Base-by-base conservation (phyloP, 2,888 invertebrate genomes). In the Epinotia ramella region DNA sequence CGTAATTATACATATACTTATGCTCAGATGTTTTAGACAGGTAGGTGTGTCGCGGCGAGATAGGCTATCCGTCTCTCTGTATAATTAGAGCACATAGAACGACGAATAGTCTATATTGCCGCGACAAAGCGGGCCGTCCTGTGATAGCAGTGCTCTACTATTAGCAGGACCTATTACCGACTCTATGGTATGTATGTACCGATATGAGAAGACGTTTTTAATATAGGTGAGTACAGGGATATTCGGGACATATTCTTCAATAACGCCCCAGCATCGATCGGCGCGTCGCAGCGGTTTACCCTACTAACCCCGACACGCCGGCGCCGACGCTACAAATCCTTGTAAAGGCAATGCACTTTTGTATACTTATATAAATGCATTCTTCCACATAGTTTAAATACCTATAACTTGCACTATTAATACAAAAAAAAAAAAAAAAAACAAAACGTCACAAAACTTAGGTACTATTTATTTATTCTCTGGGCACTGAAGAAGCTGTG, bases 261-360 rank as follows among this genome's bases (percentile, higher is more conserved):
- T 70, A 49, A 49, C 59, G 60, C 49, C 64, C 49, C 59, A 83
- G 76, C 89, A 91, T 90, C 82, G 91, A 91, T 89, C 88, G 81
- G 79, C 71, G 77, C 73, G 80, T 79, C 77, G 72, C 83, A 80
- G 82, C 84, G 85, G 83, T 84, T 85, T 90, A 90, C 90, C 89
- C 90, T 84, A 90, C 85, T 91, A 88, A 90, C 91, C 90, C 87
- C 89, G 89, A 73, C 87, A 64, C 74, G 74, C 76, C 73, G 88
- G 87, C 88, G 88, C 87, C 33, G 20, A n/a, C 28, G 44, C 67
- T 62, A 76, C 63, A 72, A 67, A 72, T 67, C 76, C 72, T 67
- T 76, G 28, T 67, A 46, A 67, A 71, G 56, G 62, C 75, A 62
- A 24, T 28, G 59, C 24, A 28, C 57, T 72, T 64, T 65, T 64